Base-by-base conservation (phyloP, 1,140 invertebrate genomes). In the Streblospio benedicti region DNA sequence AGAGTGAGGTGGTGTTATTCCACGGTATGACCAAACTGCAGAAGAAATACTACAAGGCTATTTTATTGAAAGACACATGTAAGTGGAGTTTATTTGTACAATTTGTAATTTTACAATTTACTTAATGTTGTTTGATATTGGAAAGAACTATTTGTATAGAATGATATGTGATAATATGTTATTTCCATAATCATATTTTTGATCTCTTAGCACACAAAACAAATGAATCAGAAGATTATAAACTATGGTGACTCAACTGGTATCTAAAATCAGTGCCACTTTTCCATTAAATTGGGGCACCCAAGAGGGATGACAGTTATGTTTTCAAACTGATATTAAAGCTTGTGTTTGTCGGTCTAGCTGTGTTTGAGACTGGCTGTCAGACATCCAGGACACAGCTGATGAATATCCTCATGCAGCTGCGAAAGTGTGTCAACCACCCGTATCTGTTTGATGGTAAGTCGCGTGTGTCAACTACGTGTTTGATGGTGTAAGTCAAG, bases 351-450 rank as follows among this genome's bases (percentile, higher is more conserved):
- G n/a, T n/a, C n/a, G n/a, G n/a, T n/a, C 30, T 59, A 76, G 75
- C 67, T 55, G 68, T 67, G n/a, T 74, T 76, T 70, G 69, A 75
- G 33, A 52, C 49, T 18, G 49, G 59, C 23, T 64, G 65, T 49
- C 41, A 20, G 28, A 49, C 45, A 9, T 53, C 60, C 32, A 64
- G 66, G 23, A 70, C 69, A 23, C 61, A 65, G 30, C 61, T 78
- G 50, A 72, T 74, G 68, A 78, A 78, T 56, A 73, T 76, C 52
- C 57, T 78, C 49, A 76, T 78, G 73, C 73, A 78, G 65, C 66
- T 78, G 6, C 65, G 76, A 23, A 78, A 78, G 62, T 77, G 76
- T 73, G 76, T 77, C n/a, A 69, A 71, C 61, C 76, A 78, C 63
- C 76, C 76, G 0, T 78, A 78, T 54, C 61, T 78, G 3, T 78